Evolutionary conservation across 1,140 invertebrate genomes (phyloP).

Genomic region (Eriosoma lanigerum): DNA sequence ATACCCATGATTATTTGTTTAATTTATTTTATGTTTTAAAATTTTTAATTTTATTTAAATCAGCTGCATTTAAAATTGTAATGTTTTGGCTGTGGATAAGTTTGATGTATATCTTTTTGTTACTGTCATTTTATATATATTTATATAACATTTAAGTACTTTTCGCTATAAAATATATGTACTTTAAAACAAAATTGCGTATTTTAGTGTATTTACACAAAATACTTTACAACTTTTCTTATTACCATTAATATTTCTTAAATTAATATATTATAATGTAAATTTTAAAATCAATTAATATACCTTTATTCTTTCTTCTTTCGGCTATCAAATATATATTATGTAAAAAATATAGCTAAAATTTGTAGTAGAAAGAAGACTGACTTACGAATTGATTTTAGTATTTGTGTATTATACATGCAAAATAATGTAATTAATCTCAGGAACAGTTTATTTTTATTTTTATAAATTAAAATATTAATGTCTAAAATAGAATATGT

Average conservation of each 20-base stretch:
- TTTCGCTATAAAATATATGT: not conserved
- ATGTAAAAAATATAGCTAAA: not conserved
- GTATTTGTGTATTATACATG: not conserved
- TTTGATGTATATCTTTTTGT: constrained; percentile 28
- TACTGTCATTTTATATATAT: constrained; percentile 28
- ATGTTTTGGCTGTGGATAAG: not conserved
- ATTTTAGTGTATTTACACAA: not conserved
- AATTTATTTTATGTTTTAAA: constrained; percentile 4
- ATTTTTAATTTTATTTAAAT: constrained; percentile 10
- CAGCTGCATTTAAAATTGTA: not conserved
- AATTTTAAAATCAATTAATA: not conserved
- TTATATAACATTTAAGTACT: not conserved
- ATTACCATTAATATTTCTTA: not conserved
- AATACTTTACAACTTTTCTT: not conserved
- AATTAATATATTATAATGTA: not conserved
- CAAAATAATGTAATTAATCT: not conserved
- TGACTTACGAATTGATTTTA: constrained; percentile 6
- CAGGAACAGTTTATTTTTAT: not conserved
- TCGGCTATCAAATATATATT: not conserved
- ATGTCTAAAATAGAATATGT: not conserved
- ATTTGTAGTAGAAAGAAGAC: constrained; percentile 29
- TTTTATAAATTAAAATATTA: not conserved
- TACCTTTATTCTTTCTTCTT: not conserved
- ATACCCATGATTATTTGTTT: not conserved
- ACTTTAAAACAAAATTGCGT: not conserved